These are phyloP conservation scores for Rapana venosa DNA, from an alignment of 2,888 invertebrate genomes.

Conservation along the genomic window DNA sequence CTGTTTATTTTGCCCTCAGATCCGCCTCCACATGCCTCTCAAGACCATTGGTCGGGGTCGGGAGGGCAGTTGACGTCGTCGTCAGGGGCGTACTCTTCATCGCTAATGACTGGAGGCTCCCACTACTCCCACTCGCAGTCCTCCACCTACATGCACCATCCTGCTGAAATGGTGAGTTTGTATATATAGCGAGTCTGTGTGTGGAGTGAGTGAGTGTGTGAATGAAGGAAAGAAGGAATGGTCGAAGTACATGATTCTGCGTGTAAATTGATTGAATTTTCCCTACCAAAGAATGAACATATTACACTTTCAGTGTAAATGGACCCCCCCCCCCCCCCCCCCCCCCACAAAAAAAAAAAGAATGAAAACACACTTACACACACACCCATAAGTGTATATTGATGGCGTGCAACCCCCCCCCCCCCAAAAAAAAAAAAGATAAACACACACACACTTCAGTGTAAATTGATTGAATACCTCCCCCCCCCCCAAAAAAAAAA, in stretches of 20 bases:
- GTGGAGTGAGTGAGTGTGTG: not conserved
- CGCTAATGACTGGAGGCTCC: constrained; percentile 73
- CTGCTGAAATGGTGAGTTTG: constrained; percentile 68
- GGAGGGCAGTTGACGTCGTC: constrained; percentile 72
- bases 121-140: constrained; percentile 77
- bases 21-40: constrained; percentile 56
- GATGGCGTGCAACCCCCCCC: too few relatives aligned
- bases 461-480: too few relatives aligned
- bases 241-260: too few relatives aligned
- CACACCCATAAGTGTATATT: too few relatives aligned
- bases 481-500: too few relatives aligned
- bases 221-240: too few relatives aligned
- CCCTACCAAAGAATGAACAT: too few relatives aligned
- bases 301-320: too few relatives aligned
- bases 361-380: not conserved
- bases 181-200: not conserved
- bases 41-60: constrained; percentile 74
- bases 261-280: too few relatives aligned
- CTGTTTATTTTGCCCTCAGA: constrained; percentile 55
- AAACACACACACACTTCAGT: too few relatives aligned
- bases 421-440: too few relatives aligned
- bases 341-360: not conserved
- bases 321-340: not conserved
- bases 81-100: constrained; percentile 72
- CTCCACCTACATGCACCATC: constrained; percentile 76